phyloP scores from a whole-genome alignment of 2,113 vertebrate genomes.

The Motacilla tschutschensis region DNA sequence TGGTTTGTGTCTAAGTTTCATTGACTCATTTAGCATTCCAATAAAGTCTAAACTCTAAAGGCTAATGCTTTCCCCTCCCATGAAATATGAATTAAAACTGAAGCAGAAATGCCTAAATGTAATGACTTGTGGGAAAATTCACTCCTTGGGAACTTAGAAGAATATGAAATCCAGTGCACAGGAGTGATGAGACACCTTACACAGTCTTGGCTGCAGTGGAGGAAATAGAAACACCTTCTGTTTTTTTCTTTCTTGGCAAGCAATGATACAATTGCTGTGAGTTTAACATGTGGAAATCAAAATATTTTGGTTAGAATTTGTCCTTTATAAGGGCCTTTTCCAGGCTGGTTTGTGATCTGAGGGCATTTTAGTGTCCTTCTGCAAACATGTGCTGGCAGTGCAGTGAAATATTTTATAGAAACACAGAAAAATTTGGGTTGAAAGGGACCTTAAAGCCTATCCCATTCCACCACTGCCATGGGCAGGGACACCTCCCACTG shows the following conservation, averaged over 20 bases:
- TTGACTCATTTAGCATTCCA: background rate
- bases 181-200: background rate
- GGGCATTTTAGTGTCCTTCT: background rate
- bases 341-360: background rate
- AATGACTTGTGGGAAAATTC: background rate
- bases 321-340: background rate
- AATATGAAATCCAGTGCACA: background rate
- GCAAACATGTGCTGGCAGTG: background rate
- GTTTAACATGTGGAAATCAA: background rate
- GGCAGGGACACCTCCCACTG: background rate
- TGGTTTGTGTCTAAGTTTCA: background rate
- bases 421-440: background rate
- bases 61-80: background rate
- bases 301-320: background rate
- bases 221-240: background rate
- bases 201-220: background rate
- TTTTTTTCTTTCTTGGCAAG: background rate
- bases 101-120: background rate
- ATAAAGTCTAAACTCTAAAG: background rate
- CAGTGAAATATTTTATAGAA: background rate
- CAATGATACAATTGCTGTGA: background rate
- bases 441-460: background rate
- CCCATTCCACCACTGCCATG: background rate
- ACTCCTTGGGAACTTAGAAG: background rate
- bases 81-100: background rate